These are phyloP conservation scores for Euura saliciscinereae DNA, from an alignment of 1,140 invertebrate species.

Conservation along the genomic window DNA sequence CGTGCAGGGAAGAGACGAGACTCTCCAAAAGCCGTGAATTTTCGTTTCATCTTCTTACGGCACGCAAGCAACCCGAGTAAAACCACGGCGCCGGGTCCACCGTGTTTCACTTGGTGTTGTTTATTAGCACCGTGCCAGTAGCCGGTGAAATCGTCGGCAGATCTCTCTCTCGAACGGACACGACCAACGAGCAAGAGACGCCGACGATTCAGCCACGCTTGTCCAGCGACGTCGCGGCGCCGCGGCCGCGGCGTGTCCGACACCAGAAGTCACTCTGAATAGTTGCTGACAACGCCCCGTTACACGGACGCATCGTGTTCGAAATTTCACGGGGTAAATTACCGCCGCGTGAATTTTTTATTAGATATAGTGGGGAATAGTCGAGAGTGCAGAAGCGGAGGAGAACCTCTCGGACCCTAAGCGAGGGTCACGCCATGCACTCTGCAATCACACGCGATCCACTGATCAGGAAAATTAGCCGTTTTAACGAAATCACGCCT, in stretches of 20 bases:
- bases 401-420: background rate
- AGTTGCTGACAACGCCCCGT: slow-evolving; percentile 6
- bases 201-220: background rate
- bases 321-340: background rate
- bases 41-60: background rate
- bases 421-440: background rate
- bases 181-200: background rate
- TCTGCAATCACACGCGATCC: background rate
- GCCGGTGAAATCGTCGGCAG: slow-evolving; percentile 6
- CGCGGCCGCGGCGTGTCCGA: background rate
- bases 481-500: background rate
- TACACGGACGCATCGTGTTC: background rate
- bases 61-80: background rate
- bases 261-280: slow-evolving; percentile 1
- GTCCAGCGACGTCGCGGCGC: background rate
- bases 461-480: slow-evolving; percentile 4
- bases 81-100: background rate
- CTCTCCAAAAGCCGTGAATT: background rate
- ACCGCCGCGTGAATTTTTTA: background rate
- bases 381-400: background rate
- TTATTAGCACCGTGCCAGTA: background rate
- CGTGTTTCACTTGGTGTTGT: background rate
- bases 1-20: no score
- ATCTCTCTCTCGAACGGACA: background rate
- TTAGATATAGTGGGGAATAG: background rate